These are phyloP conservation scores for Champsocephalus gunnari DNA, from an alignment of 2,797 vertebrate genomes.

Conservation along the genomic window DNA sequence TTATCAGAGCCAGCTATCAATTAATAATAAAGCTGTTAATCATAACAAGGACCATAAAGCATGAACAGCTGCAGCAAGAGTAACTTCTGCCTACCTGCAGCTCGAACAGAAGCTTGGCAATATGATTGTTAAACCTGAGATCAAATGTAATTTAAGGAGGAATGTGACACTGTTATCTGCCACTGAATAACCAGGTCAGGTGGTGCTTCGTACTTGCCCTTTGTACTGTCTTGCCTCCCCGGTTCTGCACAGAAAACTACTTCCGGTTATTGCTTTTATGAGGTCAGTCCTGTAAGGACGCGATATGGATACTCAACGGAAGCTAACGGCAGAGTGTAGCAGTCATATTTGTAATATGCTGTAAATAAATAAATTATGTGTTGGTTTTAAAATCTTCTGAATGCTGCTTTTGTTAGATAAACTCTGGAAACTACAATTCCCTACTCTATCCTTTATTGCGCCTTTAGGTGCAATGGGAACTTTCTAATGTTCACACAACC, in stretches of 20 bases:
- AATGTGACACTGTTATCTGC: not conserved
- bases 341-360: rapidly evolving
- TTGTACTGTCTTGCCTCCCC: conserved; percentile 54
- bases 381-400: rapidly evolving
- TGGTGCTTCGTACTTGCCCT: conserved; percentile 24
- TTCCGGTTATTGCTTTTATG: conserved; percentile 69
- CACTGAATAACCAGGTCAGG: not conserved
- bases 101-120: not conserved
- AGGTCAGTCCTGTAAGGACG: not conserved
- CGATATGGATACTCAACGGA: rapidly evolving
- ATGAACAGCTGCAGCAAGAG: conserved; percentile 1
- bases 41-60: not conserved
- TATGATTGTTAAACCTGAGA: not conserved
- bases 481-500: rapidly evolving
- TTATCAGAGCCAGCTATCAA: not conserved
- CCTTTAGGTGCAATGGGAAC: not conserved
- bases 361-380: rapidly evolving
- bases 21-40: not conserved
- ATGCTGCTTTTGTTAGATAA: not conserved
- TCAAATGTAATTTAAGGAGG: rapidly evolving
- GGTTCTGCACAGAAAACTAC: conserved; percentile 28
- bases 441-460: not conserved
- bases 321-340: not conserved
- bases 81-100: conserved; percentile 54
- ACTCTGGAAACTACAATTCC: conserved; percentile 71